A percentile compares a stretch with the other conserved stretches of the same genome.
Conservation (phyloP, 2,797 vertebrate genomes). For the Nannoperca obscura region DNA sequence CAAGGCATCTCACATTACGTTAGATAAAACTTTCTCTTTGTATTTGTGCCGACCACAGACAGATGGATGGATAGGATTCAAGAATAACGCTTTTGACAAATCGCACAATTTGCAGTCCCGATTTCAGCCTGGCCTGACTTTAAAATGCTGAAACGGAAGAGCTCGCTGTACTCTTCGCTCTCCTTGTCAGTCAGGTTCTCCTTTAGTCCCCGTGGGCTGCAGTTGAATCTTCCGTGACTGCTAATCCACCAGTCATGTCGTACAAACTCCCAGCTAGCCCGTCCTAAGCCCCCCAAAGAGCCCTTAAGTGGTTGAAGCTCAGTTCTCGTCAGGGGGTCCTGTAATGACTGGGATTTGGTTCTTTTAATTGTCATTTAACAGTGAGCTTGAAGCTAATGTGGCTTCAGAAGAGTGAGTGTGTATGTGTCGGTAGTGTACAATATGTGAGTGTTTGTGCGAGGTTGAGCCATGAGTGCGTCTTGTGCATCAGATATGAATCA, state of each 20-base stretch:
- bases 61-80: not conserved
- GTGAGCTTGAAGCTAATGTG: slow-evolving; percentile 59
- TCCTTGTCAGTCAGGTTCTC: slow-evolving; percentile 28
- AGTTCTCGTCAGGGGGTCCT: slow-evolving; percentile 68
- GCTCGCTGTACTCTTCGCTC: not conserved
- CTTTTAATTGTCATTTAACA: slow-evolving; percentile 88
- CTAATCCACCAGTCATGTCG: slow-evolving; percentile 73
- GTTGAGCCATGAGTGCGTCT: slow-evolving; percentile 26
- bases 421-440: not conserved
- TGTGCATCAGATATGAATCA: slow-evolving; percentile 54
- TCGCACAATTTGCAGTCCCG: not conserved
- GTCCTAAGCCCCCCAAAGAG: slow-evolving; percentile 70
- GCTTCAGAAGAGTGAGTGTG: slow-evolving; percentile 20
- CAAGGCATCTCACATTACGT: slow-evolving; percentile 18
- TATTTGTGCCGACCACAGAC: slow-evolving; percentile 1
- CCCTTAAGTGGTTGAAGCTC: slow-evolving; percentile 76
- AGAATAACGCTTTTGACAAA: not conserved
- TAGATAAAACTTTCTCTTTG: slow-evolving; percentile 25
- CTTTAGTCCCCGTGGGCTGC: slow-evolving; percentile 29
- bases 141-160: not conserved
- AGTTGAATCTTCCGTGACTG: slow-evolving; percentile 74
- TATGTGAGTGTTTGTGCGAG: slow-evolving; percentile 33
- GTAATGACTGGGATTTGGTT: slow-evolving; percentile 84
- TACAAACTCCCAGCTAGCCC: slow-evolving; percentile 68
- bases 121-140: not conserved